phyloP scores from a whole-genome alignment of 2,113 vertebrate genomes.

The Cebus imitator region DNA sequence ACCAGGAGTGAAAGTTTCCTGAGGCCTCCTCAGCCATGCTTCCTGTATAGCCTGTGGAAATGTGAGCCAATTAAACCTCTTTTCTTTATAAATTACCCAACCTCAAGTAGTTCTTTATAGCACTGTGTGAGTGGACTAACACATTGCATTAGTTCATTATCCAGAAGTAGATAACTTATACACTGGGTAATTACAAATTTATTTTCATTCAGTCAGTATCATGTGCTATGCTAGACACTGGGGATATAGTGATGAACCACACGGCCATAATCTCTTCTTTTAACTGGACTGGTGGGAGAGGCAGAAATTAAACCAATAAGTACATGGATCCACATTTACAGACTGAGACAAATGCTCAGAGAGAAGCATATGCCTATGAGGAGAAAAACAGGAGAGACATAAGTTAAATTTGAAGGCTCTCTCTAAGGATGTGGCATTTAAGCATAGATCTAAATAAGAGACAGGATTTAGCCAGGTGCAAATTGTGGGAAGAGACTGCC shows the following conservation, averaged over 20 bases:
- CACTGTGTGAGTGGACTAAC: no score
- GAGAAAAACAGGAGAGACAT: neutral
- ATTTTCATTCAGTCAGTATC: neutral
- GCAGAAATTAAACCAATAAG: neutral
- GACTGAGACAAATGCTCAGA: neutral
- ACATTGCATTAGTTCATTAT: neutral
- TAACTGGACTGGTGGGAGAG: neutral
- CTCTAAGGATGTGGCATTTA: neutral
- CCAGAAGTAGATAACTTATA: neutral
- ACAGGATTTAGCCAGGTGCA: neutral
- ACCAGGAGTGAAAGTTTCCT: no score
- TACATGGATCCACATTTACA: neutral
- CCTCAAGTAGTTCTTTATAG: no score
- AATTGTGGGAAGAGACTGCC: neutral
- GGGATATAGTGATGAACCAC: neutral
- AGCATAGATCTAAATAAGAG: neutral
- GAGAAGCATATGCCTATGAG: neutral
- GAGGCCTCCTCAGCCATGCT: no score
- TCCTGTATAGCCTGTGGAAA: no score
- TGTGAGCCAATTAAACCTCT: no score
- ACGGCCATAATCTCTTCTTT: neutral
- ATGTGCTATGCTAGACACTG: neutral
- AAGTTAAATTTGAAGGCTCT: neutral
- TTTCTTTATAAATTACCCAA: no score
- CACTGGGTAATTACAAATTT: neutral